A percentile compares a stretch with the other conserved stretches of the same genome.
Evolutionary conservation across 1,140 invertebrate genomes (phyloP).

Genomic region (Ericerus pela): DNA sequence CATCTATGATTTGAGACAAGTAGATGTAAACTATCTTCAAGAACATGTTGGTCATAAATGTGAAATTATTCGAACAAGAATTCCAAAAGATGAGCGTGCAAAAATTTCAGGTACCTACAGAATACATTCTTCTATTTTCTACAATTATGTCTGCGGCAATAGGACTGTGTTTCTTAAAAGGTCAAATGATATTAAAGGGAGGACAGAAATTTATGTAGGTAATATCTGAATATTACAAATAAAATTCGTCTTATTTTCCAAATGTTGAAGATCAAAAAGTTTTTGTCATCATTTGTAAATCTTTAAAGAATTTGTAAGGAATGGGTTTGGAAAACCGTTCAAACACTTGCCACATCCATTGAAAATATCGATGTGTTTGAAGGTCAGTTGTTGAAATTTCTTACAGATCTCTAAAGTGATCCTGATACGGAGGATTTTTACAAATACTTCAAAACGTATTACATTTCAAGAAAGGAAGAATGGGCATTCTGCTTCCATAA

Average conservation of each 20-base stretch:
- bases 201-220: no score
- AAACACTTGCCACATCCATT: not conserved
- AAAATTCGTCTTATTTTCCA: no score
- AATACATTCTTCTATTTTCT: no score
- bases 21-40: not conserved
- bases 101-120: slow-evolving; percentile 4
- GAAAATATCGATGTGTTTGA: slow-evolving; percentile 4
- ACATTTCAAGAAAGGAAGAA: not conserved
- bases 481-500: slow-evolving; percentile 15
- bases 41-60: slow-evolving; percentile 5
- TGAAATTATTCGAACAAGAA: slow-evolving; percentile 4
- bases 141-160: no score
- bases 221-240: no score
- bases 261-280: no score
- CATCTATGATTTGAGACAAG: not conserved
- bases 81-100: not conserved
- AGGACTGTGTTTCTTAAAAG: no score
- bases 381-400: not conserved
- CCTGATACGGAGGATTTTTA: not conserved
- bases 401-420: not conserved
- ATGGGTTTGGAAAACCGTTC: not conserved
- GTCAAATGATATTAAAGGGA: no score
- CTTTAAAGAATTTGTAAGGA: no score
- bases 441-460: slow-evolving; percentile 6
- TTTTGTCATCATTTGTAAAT: no score